Conservation (phyloP, 2,113 vertebrate species). For the Callospermophilus lateralis region DNA sequence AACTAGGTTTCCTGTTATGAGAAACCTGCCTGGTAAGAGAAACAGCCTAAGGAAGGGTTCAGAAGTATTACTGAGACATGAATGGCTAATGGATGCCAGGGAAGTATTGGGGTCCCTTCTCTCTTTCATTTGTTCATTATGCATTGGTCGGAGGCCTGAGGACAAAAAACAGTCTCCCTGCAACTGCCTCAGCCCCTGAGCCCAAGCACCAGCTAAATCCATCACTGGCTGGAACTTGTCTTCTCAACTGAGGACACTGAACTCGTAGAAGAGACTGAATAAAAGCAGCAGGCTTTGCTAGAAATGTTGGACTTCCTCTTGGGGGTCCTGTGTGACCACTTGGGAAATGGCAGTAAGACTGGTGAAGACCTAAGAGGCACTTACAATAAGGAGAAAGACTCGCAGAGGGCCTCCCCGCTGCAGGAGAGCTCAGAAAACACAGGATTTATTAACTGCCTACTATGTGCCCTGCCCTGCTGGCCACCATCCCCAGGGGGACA, state of each 20-base stretch:
- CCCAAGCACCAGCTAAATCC: background rate
- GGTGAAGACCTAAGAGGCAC: background rate
- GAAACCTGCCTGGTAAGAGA: background rate
- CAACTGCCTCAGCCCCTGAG: background rate
- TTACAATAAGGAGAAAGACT: background rate
- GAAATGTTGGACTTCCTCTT: slow-evolving; percentile 12
- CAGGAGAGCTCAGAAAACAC: slow-evolving; percentile 12
- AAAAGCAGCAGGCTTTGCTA: background rate
- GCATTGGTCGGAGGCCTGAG: background rate
- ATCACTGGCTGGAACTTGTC: background rate
- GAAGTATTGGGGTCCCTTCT: background rate
- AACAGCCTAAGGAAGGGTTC: background rate
- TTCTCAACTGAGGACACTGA: background rate
- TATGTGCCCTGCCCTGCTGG: slow-evolving; percentile 79
- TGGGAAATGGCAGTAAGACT: background rate
- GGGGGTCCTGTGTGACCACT: background rate
- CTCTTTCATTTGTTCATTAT: background rate
- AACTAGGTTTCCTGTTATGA: background rate
- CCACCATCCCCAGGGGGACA: slow-evolving; percentile 60
- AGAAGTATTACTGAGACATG: background rate
- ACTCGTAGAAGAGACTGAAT: background rate
- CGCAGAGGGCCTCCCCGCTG: background rate
- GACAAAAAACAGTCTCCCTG: background rate
- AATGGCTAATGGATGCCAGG: background rate
- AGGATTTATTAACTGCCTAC: slow-evolving; percentile 83